A percentile compares a stretch with the other conserved stretches of the same genome.
These are phyloP conservation scores for Aurelia aurita DNA, from an alignment of 30 jellyfish, hydroid and myxozoan species.

Conservation along the genomic window DNA sequence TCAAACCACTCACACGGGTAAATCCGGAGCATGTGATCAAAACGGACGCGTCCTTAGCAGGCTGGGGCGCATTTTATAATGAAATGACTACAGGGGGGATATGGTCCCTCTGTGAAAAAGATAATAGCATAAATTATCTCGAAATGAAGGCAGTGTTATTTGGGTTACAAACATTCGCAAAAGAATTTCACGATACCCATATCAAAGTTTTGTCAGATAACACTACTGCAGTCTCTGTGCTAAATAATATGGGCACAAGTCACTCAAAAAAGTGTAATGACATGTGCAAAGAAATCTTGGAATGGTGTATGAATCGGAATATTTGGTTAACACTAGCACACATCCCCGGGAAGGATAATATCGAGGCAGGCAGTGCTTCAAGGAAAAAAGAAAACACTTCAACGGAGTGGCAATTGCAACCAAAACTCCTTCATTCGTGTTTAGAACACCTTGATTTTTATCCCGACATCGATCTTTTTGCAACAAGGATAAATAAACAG, in stretches of 20 bases:
- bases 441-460: not conserved
- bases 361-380: slow-evolving; percentile 35
- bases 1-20: not conserved
- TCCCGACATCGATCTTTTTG: slow-evolving; percentile 22
- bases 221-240: slow-evolving; percentile 44
- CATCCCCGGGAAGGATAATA: slow-evolving; percentile 43
- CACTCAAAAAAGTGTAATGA: slow-evolving; percentile 12
- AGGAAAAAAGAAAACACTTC: not conserved
- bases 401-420: slow-evolving; percentile 45
- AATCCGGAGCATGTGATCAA: not conserved
- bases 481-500: slow-evolving; percentile 4
- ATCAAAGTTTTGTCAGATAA: slow-evolving; percentile 29
- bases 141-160: slow-evolving; percentile 23
- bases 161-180: slow-evolving; percentile 2
- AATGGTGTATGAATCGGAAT: slow-evolving; percentile 3
- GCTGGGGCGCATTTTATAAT: slow-evolving; percentile 33
- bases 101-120: slow-evolving; percentile 2
- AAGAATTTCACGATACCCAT: not conserved
- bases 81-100: not conserved
- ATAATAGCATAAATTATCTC: not conserved
- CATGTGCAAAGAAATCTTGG: slow-evolving; percentile 16
- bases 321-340: slow-evolving; percentile 53
- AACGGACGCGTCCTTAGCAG: slow-evolving; percentile 24
- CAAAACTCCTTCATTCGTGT: not conserved
- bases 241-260: slow-evolving; percentile 50